Base-by-base conservation (phyloP, 2,113 vertebrate genomes). In the Elachura formosa region DNA sequence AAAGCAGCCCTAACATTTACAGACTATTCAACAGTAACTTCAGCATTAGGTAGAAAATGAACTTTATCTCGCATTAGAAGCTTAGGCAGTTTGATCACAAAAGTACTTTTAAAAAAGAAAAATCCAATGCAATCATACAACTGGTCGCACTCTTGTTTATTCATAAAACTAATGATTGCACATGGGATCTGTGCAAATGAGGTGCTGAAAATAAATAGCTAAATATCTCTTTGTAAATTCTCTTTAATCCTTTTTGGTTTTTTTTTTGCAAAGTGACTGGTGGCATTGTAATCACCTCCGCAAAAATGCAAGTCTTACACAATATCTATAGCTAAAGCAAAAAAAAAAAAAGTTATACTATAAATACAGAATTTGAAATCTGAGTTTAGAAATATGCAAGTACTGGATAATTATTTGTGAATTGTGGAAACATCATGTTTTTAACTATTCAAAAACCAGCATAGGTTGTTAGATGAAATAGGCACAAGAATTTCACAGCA, bases 1-100 rank as follows among this genome's bases (percentile, higher is more conserved):
- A 89, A 91, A 31, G 33, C 18, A 17, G 23, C 76, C 93, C 87
- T 95, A 73, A 43, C 69, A 45, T 55, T 56, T 75, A 88, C 52
- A 96, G 59, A 76, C 61, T 88, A 63, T 24, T 73, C 63, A 91
- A 94, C 72, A 93, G 64, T 69, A 93, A 88, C 31, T 76, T 88
- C 31, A 85, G 78, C 28, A 74, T 83, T 24, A 74, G 64, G 55
- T 8, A 74, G 75, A 61, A 92, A 87, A 78, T 1, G 1, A 69
- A 83, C 10, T 11, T 83, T 45, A 62, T 79, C 48, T 78, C 76
- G 79, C 20, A 2, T 38, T 69, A 55, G 62, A 67, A 84, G 56
- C 29, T 41, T 63, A 74, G 28, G 51, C 18, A 75, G 31, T 54
- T 83, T 89, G 43, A 46, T 51, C 20, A 24, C 6, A 84, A 71